phyloP scores from a whole-genome alignment of 2,888 invertebrate genomes.

The Esperia sulphurella region DNA sequence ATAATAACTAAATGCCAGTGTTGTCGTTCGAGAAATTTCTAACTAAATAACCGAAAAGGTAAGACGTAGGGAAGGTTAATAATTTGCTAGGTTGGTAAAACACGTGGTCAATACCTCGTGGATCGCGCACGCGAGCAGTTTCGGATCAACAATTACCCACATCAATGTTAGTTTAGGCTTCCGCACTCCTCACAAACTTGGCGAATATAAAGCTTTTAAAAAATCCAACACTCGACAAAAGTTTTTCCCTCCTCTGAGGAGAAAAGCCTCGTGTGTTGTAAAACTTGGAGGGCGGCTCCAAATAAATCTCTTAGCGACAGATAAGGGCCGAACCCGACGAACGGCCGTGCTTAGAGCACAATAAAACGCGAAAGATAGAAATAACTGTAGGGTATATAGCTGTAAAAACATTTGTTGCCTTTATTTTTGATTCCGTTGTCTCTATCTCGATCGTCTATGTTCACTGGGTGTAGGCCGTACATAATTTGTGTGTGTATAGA shows the following conservation, averaged over 20 bases:
- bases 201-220: constrained; percentile 13
- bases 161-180: constrained; percentile 4
- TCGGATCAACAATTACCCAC: neutral
- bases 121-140: neutral
- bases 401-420: constrained; percentile 6
- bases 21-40: too few relatives aligned
- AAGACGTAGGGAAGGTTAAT: too few relatives aligned
- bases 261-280: constrained; percentile 17
- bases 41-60: too few relatives aligned
- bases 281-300: constrained; percentile 24
- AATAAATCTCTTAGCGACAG: constrained; percentile 51
- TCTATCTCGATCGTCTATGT: neutral
- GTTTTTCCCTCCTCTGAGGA: constrained; percentile 9
- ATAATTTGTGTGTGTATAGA: too few relatives aligned
- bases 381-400: constrained; percentile 21
- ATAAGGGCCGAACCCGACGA: constrained; percentile 39
- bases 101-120: neutral
- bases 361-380: constrained; percentile 40
- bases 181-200: neutral
- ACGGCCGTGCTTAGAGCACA: constrained; percentile 39
- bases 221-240: constrained; percentile 22
- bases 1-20: too few relatives aligned
- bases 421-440: neutral
- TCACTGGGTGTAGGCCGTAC: too few relatives aligned
- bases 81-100: too few relatives aligned